Evolutionary conservation across 2,113 vertebrate genomes (phyloP), one percentile per base, ranked within the genome.

Genomic region (Brachypodius melanocephalos): DNA sequence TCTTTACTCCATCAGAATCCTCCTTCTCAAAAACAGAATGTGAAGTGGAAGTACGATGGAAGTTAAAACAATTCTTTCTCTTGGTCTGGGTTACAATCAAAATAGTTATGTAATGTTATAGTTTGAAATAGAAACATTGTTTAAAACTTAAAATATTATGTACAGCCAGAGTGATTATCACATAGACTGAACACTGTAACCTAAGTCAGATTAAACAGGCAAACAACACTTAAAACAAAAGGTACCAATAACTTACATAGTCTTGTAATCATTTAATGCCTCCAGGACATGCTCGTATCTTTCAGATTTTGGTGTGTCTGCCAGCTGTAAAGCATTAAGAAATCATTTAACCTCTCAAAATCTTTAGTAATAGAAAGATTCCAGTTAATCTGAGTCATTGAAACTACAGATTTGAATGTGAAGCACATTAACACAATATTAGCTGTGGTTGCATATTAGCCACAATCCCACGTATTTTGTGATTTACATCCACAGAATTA

Each of bases 251-350:
- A 98, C 99, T 98, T 98, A 99, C 99, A 99, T 99, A 96, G 98
- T 98, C 93, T 98, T 99, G 97, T 99, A 99, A 98, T 98, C 98
- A 98, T 99, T 99, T 97, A 99, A 98, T 85, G 99, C 99, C 96
- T 99, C 98, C 94, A 99, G 96, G 96, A 99, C 98, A 96, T 98
- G 97, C 92, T 99, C 98, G 83, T 99, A 99, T 97, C 99, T 98
- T 96, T 99, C 98, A 88, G 98, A 98, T 98, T 97, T 99, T 90
- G 98, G 98, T 87, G 98, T 99, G 74, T 98, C 98, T 95, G 98
- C 96, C 88, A 99, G 98, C 99, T 99, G 97, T 85, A 96, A 97
- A 98, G 93, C 89, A 98, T 97, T 94, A 97, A 97, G 88, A 98
- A 97, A 96, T 85, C 59, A 97, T 97, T 98, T 97, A 97, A 90